Conservation (phyloP, 2,113 vertebrate genomes). For the Aix galericulata region DNA sequence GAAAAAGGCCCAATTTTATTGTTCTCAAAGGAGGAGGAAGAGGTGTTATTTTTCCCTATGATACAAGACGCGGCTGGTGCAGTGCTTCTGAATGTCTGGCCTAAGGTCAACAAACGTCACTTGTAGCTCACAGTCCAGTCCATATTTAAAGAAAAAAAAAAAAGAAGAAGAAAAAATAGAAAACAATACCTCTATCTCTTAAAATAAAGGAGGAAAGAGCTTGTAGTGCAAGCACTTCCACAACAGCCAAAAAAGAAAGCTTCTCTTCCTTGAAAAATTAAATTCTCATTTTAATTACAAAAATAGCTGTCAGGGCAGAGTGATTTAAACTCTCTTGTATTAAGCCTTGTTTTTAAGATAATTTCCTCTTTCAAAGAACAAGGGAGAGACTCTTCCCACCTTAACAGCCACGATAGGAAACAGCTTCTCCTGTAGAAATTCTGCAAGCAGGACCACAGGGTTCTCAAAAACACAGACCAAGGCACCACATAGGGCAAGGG, state of each 20-base stretch:
- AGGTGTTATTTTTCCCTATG: background rate
- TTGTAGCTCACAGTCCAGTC: background rate
- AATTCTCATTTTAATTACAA: background rate
- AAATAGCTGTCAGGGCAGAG: background rate
- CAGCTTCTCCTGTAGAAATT: background rate
- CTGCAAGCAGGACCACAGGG: background rate
- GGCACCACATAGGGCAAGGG: background rate
- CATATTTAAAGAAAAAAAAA: background rate
- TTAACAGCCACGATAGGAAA: background rate
- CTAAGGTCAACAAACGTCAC: background rate
- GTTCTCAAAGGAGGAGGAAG: background rate
- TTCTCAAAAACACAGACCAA: fast-evolving
- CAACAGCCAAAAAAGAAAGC: background rate
- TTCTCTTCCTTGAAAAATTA: background rate
- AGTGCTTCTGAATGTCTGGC: background rate
- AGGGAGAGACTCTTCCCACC: background rate
- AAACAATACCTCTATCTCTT: background rate
- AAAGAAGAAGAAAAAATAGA: background rate
- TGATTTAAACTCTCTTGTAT: background rate
- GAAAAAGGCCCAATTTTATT: background rate
- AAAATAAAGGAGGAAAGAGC: background rate
- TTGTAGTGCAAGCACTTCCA: background rate
- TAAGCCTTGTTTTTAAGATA: background rate
- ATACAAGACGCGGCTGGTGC: fast-evolving
- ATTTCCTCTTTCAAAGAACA: background rate